Percentiles rank a stretch among this genome's conserved stretches.
Conservation (phyloP, 2,888 invertebrate species). For the Drosophila setosimentum region DNA sequence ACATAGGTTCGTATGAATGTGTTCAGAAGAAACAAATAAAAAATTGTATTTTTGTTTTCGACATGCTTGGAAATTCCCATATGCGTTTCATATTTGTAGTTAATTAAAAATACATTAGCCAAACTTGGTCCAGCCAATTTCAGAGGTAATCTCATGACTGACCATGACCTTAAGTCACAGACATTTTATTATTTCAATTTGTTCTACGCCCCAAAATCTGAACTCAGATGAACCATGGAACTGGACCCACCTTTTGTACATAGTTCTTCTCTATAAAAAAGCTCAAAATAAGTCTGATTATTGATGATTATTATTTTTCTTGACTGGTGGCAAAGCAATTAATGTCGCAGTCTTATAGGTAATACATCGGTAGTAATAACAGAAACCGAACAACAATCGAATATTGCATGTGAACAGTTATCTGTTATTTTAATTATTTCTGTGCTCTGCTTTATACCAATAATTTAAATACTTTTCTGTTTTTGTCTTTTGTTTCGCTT, state of each 20-base stretch:
- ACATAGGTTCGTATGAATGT: not conserved
- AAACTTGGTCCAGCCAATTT: not conserved
- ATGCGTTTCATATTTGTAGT: not conserved
- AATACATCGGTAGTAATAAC: not conserved
- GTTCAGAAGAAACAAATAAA: not conserved
- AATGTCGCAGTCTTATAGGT: constrained; percentile 1
- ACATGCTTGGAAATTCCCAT: not conserved
- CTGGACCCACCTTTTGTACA: constrained; percentile 14
- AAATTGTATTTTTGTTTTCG: not conserved
- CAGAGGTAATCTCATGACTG: constrained; percentile 9
- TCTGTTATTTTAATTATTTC: constrained; percentile 36
- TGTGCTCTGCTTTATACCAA: constrained; percentile 30
- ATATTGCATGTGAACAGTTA: constrained; percentile 45
- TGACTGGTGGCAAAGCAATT: constrained; percentile 36
- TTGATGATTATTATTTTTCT: constrained; percentile 41
- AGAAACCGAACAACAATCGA: constrained; percentile 3
- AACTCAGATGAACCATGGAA: constrained; percentile 4
- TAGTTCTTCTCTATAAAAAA: constrained; percentile 39
- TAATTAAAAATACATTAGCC: constrained; percentile 6
- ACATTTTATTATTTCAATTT: not conserved
- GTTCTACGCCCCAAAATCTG: not conserved
- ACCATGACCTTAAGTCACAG: constrained; percentile 37
- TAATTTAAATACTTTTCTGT: constrained; percentile 18
- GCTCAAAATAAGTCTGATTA: constrained; percentile 23
- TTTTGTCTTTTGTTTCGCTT: constrained; percentile 45